These are phyloP conservation scores for Pipistrellus pygmaeus DNA, from an alignment of 2,797 vertebrate genomes.

Conservation along the genomic window DNA sequence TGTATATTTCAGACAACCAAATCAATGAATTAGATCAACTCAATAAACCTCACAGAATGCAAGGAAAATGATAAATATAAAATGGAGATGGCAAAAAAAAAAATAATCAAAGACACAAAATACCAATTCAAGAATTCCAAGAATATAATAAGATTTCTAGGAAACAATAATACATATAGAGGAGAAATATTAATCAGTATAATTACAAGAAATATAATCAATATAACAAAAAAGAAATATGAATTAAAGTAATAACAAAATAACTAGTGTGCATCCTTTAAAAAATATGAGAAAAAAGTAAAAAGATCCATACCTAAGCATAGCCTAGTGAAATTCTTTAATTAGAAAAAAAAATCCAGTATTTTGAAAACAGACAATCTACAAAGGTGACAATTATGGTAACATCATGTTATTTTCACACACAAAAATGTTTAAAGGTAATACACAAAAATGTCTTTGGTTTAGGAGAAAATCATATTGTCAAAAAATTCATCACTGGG, in stretches of 20 bases:
- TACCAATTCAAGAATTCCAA: background rate
- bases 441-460: background rate
- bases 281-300: background rate
- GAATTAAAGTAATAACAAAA: background rate
- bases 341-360: background rate
- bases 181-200: background rate
- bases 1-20: background rate
- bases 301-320: background rate
- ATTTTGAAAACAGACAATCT: background rate
- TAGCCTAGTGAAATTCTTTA: background rate
- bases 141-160: background rate
- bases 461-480: background rate
- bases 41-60: background rate
- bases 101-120: background rate
- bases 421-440: background rate
- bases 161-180: background rate
- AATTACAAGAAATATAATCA: background rate
- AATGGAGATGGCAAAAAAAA: background rate
- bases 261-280: background rate
- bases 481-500: background rate
- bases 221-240: background rate
- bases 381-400: background rate
- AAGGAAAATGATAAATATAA: slow-evolving; percentile 8
- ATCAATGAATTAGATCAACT: background rate
- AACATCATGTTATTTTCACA: background rate